Base-by-base conservation (phyloP, 2,888 invertebrate genomes). In the Brenthis hecate region DNA sequence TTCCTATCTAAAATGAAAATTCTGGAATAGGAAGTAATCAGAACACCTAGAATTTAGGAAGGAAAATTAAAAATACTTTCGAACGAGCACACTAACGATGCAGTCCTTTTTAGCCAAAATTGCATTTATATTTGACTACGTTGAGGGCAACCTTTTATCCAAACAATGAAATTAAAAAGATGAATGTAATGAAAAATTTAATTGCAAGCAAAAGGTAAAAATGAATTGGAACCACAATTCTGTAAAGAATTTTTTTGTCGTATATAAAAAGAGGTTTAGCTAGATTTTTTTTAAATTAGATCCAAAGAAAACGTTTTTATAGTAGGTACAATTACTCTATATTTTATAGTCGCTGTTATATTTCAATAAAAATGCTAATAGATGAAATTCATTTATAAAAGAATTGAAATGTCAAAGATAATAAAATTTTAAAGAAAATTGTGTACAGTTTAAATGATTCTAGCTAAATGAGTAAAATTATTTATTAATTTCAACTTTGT, bases 51-150 rank as follows among this genome's bases (percentile, higher is more conserved):
- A 85, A 80, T 78, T 80, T 77, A 80, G 87, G 84, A 85, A 84
- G 87, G 85, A 87, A 87, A 88, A 86, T 87, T 86, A 87, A 88
- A 86, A 87, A 84, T 78, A 81, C 80, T 83, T 83, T 82, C 78
- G 75, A 78, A 72, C 73, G 73, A 70, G 71, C 74, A 61, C 69
- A 74, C 76, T 78, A 77, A 78, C 74, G 76, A 78, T 72, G 70
- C 64, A 50, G 74, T 75, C 75, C 71, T 74, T 76, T 75, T 72
- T 72, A 56, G 67, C 61, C 56, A 70, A 70, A 73, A 76, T 73
- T 74, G 71, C 73, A 74, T 74, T 73, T 63, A 65, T 65, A 69
- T 69, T 66, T 65, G 71, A 68, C 65, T 69, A 66, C 65, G 66
- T 36, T 28, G 51, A 65, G 55, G 68, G 51, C 57, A 62, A 65